These are phyloP conservation scores for Drosophila guanche DNA, from an alignment of 1,140 invertebrate species.

Conservation along the genomic window DNA sequence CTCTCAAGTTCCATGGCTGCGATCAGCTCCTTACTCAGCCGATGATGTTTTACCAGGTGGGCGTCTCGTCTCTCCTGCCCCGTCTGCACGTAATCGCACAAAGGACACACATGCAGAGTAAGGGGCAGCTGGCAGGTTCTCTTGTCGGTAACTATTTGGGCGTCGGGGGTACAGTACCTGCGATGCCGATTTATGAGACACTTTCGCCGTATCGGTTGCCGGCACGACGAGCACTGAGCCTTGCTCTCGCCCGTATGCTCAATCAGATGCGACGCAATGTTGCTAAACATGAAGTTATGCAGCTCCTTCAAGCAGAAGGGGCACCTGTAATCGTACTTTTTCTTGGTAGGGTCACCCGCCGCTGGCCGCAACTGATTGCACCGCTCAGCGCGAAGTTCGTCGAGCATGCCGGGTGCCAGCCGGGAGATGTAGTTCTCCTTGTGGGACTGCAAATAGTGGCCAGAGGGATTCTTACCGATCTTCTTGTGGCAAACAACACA, in stretches of 20 bases:
- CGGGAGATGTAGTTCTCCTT: slow-evolving; percentile 86
- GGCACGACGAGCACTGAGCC: slow-evolving; percentile 85
- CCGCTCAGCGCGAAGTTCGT: slow-evolving; percentile 38
- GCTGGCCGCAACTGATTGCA: not conserved
- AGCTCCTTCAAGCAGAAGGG: slow-evolving; percentile 57
- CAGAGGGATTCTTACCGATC: slow-evolving; percentile 60
- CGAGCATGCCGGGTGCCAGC: slow-evolving; percentile 70
- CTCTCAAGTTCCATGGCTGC: slow-evolving; percentile 8
- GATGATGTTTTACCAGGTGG: slow-evolving; percentile 85
- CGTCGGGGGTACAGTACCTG: slow-evolving; percentile 15
- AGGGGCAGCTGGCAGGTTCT: slow-evolving; percentile 15
- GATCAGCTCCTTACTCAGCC: not conserved
- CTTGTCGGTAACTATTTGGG: not conserved
- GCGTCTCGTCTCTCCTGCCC: slow-evolving; percentile 83
- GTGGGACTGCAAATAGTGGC: slow-evolving; percentile 86
- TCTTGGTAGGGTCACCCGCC: slow-evolving; percentile 4
- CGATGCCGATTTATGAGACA: slow-evolving; percentile 11
- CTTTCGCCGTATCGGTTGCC: not conserved
- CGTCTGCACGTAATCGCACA: slow-evolving; percentile 87
- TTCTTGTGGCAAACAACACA: slow-evolving; percentile 85
- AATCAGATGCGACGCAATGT: slow-evolving; percentile 85
- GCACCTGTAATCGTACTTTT: slow-evolving; percentile 35
- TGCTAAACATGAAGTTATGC: not conserved
- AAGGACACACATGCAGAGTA: slow-evolving; percentile 84
- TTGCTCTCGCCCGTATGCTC: slow-evolving; percentile 88